Base-by-base conservation (phyloP, 2,888 invertebrate species). In the Andrena chrysosceles region DNA sequence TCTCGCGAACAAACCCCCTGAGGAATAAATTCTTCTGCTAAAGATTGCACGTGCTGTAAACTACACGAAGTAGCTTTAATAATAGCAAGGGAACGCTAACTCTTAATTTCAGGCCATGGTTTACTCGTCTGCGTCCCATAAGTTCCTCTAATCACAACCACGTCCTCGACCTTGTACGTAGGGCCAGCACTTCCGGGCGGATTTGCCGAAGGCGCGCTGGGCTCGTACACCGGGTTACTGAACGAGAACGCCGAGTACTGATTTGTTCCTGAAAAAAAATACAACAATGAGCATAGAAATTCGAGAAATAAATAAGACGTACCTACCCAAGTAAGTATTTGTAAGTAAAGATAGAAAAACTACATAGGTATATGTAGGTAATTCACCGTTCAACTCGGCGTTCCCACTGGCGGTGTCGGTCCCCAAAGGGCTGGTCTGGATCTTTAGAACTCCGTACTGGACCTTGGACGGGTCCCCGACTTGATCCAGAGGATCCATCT, bases 161-260 rank as follows among this genome's bases (percentile, higher is more conserved):
- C 96, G 89, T 97, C 97, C 91, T 97, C 97, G 0, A 97, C 97
- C 92, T 97, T 96, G 92, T 96, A 97, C 0, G 96, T 96, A 2
- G 96, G 95, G 20, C 95, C 94, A 16, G 95, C 95, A 10, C 95
- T 95, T 35, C 94, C 94, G 10, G 91, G 87, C 33, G 91, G 89
- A 89, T 92, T 94, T 66, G 94, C 94, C 63, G 95, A 94, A 70
- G 95, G 95, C 82, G 95, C 95, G 10, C 96, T 96, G 0, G 97
- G 96, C 85, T 97, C 97, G 89, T 98, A 98, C 0, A 97, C 97
- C 0, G 98, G 98, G 94, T 98, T 98, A 62, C 97, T 96, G 92
- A 97, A 98, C 90, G 97, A 97, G 87, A 97, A 95, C 66, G 96
- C 95, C 26, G 95, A 95, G 64, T 94, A 94, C 81, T 93, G 92